Evolutionary conservation across 2,113 vertebrate genomes (phyloP).

Genomic region (Lethenteron camtschaticum): DNA sequence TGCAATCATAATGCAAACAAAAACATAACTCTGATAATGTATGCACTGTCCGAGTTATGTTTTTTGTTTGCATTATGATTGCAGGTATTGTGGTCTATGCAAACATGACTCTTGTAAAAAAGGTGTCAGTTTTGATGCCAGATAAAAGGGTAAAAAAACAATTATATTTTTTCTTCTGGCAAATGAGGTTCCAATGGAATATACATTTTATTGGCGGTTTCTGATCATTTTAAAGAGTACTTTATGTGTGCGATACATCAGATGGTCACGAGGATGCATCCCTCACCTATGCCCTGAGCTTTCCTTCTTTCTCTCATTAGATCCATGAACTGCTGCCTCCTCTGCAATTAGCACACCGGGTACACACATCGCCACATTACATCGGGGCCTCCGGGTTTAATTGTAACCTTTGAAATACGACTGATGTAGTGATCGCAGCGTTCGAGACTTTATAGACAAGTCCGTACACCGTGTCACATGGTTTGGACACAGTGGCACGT

Average conservation of each 20-base stretch:
- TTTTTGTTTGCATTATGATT: too few species aligned
- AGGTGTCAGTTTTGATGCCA: too few species aligned
- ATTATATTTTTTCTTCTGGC: too few species aligned
- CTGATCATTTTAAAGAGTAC: background rate
- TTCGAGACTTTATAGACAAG: background rate
- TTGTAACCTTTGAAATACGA: background rate
- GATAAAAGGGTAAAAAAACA: too few species aligned
- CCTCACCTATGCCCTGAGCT: slow-evolving; percentile 35
- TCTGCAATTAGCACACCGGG: slow-evolving; percentile 22
- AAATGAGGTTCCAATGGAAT: too few species aligned
- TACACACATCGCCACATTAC: background rate
- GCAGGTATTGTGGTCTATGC: too few species aligned
- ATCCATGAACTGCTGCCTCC: slow-evolving; percentile 65
- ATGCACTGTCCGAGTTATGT: too few species aligned
- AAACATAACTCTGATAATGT: too few species aligned
- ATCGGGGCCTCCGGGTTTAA: background rate
- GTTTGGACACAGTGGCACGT: background rate
- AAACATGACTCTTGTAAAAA: too few species aligned
- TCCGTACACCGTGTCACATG: background rate
- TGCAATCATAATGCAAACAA: too few species aligned
- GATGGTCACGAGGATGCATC: background rate
- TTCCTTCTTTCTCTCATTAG: slow-evolving; percentile 63
- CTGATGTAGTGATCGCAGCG: background rate
- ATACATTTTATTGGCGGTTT: background rate
- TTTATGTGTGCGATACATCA: background rate